Evolutionary conservation across 2,888 invertebrate genomes (phyloP).

Genomic region (Bembecia ichneumoniformis): DNA sequence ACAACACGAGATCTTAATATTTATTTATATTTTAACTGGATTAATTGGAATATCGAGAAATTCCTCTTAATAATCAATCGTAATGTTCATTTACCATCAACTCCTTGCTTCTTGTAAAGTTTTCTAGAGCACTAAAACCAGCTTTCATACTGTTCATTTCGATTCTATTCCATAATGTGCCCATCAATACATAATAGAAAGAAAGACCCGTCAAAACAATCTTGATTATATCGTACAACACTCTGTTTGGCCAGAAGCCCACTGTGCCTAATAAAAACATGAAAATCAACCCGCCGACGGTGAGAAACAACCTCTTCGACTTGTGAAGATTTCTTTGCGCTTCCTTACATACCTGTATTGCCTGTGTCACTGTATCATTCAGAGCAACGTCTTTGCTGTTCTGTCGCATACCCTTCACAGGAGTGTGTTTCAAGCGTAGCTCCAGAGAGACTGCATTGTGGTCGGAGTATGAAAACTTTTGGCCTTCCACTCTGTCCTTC

Average conservation of each 20-base stretch:
- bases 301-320: conserved; percentile 67
- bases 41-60: neutral
- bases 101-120: conserved; percentile 41
- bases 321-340: conserved; percentile 63
- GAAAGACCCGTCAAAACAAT: conserved; percentile 75
- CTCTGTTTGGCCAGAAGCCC: conserved; percentile 59
- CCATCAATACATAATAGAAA: conserved; percentile 83
- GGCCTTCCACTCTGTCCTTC: conserved; percentile 79
- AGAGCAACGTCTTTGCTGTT: conserved; percentile 22
- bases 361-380: conserved; percentile 65
- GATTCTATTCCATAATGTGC: conserved; percentile 84
- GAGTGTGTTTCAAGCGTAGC: conserved; percentile 29
- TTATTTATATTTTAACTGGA: conserved; percentile 1
- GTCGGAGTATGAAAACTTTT: conserved; percentile 87
- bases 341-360: conserved; percentile 72
- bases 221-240: conserved; percentile 70
- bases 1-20: no score
- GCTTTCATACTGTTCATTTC: conserved; percentile 84
- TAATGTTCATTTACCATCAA: conserved; percentile 7
- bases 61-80: conserved; percentile 1
- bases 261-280: conserved; percentile 67
- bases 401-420: conserved; percentile 14
- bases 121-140: conserved; percentile 80
- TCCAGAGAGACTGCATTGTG: conserved; percentile 87
- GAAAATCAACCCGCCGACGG: conserved; percentile 60